These are phyloP conservation scores for Clivina fossor DNA, from an alignment of 2,888 invertebrate species.

Conservation along the genomic window DNA sequence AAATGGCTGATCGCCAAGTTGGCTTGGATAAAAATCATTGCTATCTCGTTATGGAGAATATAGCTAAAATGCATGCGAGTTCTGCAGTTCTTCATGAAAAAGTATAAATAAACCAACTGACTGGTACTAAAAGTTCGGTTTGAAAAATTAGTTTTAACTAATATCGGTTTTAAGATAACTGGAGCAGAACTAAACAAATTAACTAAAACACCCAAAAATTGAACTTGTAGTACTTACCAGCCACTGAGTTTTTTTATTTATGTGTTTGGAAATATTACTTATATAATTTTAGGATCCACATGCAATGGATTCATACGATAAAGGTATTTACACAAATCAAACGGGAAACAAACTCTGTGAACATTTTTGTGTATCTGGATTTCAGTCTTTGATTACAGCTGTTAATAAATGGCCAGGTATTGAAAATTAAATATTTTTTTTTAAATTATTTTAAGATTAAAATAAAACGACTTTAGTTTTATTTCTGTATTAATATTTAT, in stretches of 20 bases:
- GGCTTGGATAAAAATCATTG: constrained; percentile 61
- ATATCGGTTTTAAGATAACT: no score
- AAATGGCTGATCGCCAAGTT: constrained; percentile 56
- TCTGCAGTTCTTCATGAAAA: constrained; percentile 58
- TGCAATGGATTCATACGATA: constrained; percentile 41
- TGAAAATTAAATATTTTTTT: no score
- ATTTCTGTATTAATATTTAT: no score
- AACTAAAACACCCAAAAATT: no score
- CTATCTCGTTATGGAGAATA: constrained; percentile 54
- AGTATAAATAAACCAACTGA: constrained; percentile 49
- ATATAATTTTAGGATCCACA: constrained; percentile 44
- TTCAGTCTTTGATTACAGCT: constrained; percentile 48
- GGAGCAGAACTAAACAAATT: no score
- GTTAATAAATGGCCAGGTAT: constrained; percentile 52
- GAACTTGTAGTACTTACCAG: background rate
- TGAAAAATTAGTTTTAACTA: background rate
- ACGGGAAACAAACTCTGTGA: constrained; percentile 42
- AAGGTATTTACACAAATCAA: constrained; percentile 44
- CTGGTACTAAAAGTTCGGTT: constrained; percentile 42
- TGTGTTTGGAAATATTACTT: background rate
- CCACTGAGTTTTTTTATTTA: background rate
- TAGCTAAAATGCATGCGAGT: constrained; percentile 60
- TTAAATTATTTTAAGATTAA: no score
- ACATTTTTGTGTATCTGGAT: constrained; percentile 39
- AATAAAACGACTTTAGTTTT: no score